Conservation (phyloP, 2,113 vertebrate genomes). For the Turnix velox region DNA sequence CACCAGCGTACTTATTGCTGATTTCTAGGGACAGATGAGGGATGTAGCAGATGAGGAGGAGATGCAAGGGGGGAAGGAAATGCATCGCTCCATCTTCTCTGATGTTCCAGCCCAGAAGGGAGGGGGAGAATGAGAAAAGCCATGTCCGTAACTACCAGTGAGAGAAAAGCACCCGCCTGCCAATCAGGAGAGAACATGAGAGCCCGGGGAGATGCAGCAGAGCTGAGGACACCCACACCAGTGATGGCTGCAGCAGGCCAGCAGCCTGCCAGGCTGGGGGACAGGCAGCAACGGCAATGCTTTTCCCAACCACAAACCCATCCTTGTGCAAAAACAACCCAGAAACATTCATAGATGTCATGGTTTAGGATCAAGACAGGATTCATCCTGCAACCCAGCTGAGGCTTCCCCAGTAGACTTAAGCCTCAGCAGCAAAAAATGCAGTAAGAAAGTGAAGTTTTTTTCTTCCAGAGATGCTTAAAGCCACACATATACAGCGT, state of each 20-base stretch:
- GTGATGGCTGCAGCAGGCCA: background rate
- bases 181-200: background rate
- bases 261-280: background rate
- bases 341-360: background rate
- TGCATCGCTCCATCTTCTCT: background rate
- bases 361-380: too few relatives aligned
- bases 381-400: background rate
- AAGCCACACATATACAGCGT: background rate
- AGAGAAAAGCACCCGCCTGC: background rate
- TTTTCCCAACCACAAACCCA: background rate
- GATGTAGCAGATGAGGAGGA: background rate
- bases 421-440: background rate
- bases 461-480: background rate
- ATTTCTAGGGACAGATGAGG: background rate
- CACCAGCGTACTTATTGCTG: background rate
- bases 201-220: fast-evolving
- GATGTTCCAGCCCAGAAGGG: background rate
- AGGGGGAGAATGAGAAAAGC: background rate
- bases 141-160: background rate
- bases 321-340: background rate
- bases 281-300: fast-evolving
- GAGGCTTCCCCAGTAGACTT: background rate
- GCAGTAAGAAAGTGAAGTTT: background rate
- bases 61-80: background rate
- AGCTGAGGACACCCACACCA: background rate